A percentile compares a stretch with the other conserved stretches of the same genome.
These are phyloP conservation scores for Dipodomys ordii DNA, from an alignment of 2,113 vertebrate species.

Conservation along the genomic window DNA sequence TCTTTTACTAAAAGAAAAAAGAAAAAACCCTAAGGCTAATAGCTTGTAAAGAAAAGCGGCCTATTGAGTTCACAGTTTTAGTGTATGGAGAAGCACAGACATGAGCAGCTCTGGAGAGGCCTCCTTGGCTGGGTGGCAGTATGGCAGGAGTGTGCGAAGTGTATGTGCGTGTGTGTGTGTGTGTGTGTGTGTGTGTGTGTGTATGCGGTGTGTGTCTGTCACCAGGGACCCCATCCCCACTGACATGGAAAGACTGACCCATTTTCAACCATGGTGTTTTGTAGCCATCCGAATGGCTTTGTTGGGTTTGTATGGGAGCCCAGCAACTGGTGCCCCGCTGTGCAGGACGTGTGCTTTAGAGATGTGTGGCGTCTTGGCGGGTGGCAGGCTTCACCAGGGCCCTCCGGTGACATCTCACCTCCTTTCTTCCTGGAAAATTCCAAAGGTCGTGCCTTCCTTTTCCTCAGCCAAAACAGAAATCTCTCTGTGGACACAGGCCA, in stretches of 20 bases:
- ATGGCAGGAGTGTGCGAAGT: no score
- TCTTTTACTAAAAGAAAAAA: background rate
- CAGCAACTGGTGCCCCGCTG: background rate
- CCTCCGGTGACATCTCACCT: background rate
- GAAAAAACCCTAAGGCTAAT: no score
- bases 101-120: background rate
- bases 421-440: slow-evolving; percentile 45
- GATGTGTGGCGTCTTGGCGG: background rate
- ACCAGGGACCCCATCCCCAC: background rate
- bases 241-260: slow-evolving; percentile 69
- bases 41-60: no score
- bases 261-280: slow-evolving; percentile 18
- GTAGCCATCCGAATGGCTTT: background rate
- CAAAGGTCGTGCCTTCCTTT: background rate
- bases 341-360: background rate
- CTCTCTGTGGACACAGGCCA: background rate
- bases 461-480: background rate
- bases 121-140: background rate
- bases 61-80: background rate
- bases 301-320: background rate
- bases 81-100: background rate
- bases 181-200: background rate
- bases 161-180: no score
- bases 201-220: fast-evolving
- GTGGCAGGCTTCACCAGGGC: background rate